Percentiles rank a stretch among this genome's conserved stretches.
Conservation (phyloP, 2,797 vertebrate genomes). For the Triplophysa yarkandensis region DNA sequence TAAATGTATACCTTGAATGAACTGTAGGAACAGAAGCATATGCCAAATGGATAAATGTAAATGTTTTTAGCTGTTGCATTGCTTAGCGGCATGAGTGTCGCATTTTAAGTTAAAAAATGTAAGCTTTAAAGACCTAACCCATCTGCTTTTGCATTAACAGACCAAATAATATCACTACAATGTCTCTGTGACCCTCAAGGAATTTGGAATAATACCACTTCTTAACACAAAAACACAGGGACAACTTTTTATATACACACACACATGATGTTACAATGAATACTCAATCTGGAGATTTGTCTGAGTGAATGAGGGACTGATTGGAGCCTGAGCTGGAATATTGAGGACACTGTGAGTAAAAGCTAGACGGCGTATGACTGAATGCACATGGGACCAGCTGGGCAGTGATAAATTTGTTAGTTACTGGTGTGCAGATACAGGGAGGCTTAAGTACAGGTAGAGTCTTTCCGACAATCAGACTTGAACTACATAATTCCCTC, state of each 20-base stretch:
- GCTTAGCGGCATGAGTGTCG: not conserved
- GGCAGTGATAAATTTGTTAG: constrained; percentile 69
- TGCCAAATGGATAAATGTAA: constrained; percentile 1
- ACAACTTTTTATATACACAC: constrained; percentile 43
- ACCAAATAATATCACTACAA: not conserved
- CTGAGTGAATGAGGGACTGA: constrained; percentile 50
- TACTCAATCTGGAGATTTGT: constrained; percentile 42
- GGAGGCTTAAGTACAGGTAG: constrained; percentile 62
- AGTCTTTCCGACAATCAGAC: constrained; percentile 64
- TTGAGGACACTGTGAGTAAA: constrained; percentile 52
- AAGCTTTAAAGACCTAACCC: not conserved
- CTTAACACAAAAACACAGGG: constrained; percentile 51
- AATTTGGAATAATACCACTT: not conserved
- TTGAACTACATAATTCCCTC: constrained; percentile 66
- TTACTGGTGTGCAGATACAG: constrained; percentile 72
- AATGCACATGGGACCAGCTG: constrained; percentile 56
- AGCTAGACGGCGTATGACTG: constrained; percentile 57
- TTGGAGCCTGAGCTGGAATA: constrained; percentile 44
- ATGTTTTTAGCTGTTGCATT: not conserved
- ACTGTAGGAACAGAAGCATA: not conserved
- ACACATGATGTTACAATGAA: constrained; percentile 48
- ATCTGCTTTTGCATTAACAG: not conserved
- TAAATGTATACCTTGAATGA: not conserved
- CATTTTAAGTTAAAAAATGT: not conserved
- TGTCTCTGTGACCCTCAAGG: constrained; percentile 48